Base-by-base conservation (phyloP, 2,888 invertebrate species). In the Arrhopalites spinosus region DNA sequence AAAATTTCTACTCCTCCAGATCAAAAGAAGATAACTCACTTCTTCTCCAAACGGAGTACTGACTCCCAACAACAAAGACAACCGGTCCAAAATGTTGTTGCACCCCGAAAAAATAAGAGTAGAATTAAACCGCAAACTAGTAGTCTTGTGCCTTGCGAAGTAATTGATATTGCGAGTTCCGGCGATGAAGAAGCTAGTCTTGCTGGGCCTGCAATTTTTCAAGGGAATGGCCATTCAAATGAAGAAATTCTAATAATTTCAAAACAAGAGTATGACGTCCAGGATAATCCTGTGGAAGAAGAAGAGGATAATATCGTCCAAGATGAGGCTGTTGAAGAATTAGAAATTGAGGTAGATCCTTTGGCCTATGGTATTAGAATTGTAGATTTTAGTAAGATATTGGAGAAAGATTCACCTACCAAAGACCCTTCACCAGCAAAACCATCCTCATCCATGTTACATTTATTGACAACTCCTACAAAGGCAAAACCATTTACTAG, bases 21-120 rank as follows among this genome's bases (percentile, higher is more conserved):
- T 23, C 75, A 75, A 36, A 75, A 59, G 25, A 69, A 30, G 30
- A 75, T 75, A 1, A 75, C 75, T 17, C 56, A 59, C 17, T 75
- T 70, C 50, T 75, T 75, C 30, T 45, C 27, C 2, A 61, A 20
- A 29, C 23, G 45, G 47, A 25, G 30, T 67, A 27, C 53, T 43
- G 7, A 7, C 8, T 20, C 15, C n/a, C 3, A 66, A n/a, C 30
- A 66, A n/a, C 15, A 20, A 43, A 20, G 30, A 3, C 8, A 20
- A n/a, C n/a, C n/a, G n/a, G n/a, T n/a, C n/a, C n/a, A 20, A 23
- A 25, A 20, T 20, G 59, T 53, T 17, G 53, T 53, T 7, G 25
- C 23, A 20, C 2, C 23, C 20, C 17, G n/a, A n/a, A 25, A 17
- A 50, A 3, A 20, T 17, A 20, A 15, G n/a, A n/a, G 17, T 23